Base-by-base conservation (phyloP, 1,140 invertebrate genomes). In the Panagrolaimus sp. region DNA sequence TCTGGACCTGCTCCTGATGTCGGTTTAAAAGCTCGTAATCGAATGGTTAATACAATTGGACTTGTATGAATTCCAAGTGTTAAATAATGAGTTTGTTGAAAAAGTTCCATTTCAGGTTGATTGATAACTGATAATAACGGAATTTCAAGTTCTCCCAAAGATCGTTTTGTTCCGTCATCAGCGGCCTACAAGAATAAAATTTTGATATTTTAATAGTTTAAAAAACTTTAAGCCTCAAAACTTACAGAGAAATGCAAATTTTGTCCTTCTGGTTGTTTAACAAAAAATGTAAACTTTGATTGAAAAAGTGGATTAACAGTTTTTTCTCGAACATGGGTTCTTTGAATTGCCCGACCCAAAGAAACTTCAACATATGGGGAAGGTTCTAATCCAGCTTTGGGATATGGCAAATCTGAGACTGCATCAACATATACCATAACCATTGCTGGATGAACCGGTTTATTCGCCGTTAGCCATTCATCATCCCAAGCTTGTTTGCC, bases 361-460 rank as follows among this genome's bases (percentile, higher is more conserved):
- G 71, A 76, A 15, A 83, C 63, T 71, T 83, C 78, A 14, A 82
- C 66, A 43, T 81, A 78, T 15, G 80, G 80, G 12, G 79, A 82
- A 17, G 80, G 80, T 38, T 82, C 82, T 14, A 82, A 45, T 47
- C 79, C 78, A 24, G 82, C 47, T 68, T 77, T 77, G 12, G 72
- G 70, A 47, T 75, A 78, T 4, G 69, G 64, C 14, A 81, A 72
- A 69, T 82, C 72, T 44, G 78, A 75, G 0, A 83, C 82, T 14
- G 71, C 73, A 65, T 82, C 80, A 24, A 82, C 70, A 58, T 77
- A 82, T 46, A 83, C 78, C 73, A 82, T 79, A 3, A 82, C n/a
- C 24, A 82, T 64, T 10, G 76, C 74, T 9, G 79, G 69, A 64
- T 82, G 81, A 47, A 82, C 73, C 6, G 80, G 79, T 46, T 81